phyloP scores from a whole-genome alignment of 2,797 vertebrate genomes.

The Diplodus puntazzo region DNA sequence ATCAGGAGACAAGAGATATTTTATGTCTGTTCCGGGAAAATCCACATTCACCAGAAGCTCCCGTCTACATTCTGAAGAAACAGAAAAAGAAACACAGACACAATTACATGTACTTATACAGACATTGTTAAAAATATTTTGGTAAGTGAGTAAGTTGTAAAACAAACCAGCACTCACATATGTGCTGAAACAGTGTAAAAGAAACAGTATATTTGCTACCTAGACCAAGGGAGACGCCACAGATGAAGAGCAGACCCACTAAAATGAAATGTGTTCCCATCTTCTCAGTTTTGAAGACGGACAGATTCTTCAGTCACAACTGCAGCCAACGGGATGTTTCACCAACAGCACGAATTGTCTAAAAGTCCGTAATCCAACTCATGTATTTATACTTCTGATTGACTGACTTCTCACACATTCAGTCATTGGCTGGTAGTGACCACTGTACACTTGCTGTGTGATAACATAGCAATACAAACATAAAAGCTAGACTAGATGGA shows the following conservation, averaged over 20 bases:
- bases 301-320: background rate
- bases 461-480: background rate
- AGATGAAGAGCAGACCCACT: background rate
- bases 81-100: background rate
- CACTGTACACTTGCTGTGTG: background rate
- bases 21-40: background rate
- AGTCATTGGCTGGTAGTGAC: background rate
- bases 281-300: background rate
- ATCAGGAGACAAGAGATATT: background rate
- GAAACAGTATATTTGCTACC: background rate
- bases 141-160: background rate
- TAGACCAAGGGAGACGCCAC: background rate
- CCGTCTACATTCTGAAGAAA: background rate
- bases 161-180: background rate
- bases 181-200: background rate
- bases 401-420: background rate
- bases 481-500: background rate
- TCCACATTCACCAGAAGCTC: background rate
- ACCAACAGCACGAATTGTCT: background rate
- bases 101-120: background rate
- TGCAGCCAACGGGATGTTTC: background rate
- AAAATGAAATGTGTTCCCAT: background rate
- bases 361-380: background rate
- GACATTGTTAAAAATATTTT: background rate
- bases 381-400: background rate